Evolutionary conservation across 2,888 invertebrate species (phyloP), one percentile per base, ranked within the genome.

Genomic region (Eudemis profundana): DNA sequence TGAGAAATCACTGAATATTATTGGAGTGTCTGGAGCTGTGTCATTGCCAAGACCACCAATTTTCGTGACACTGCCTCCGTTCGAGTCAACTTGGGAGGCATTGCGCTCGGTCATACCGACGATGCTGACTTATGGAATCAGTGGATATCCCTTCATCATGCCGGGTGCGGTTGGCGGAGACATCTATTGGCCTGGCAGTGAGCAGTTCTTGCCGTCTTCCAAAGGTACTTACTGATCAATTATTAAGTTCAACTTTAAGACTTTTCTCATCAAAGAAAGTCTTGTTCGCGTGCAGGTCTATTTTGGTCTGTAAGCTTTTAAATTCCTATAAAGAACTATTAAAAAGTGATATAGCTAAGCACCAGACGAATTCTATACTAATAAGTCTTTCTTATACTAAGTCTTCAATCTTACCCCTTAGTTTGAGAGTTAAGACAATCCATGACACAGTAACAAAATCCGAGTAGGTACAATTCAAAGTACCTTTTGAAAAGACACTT

Each of bases 131-230:
- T 96, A 98, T 72, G 98, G 98, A 0, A 94, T 98, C 19, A 95
- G 97, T 54, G 99, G 99, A 0, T 98, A 96, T 85, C 98, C 98
- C 0, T 98, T 98, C 76, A 94, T 98, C 46, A 95, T 98, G 92
- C 97, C 98, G 0, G 98, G 98, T 0, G 96, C 98, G 3, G 97
- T 99, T 0, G 99, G 99, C 0, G 99, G 98, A 0, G 97, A 98
- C 75, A 96, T 95, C 44, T 93, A 95, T 53, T 91, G 95, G 69
- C 94, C 95, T 2, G 93, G 93, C 1, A 89, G 89, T 50, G 91
- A 94, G 15, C 94, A 94, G 66, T 93, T 90, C 77, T 82, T 90
- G 69, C 90, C 91, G 53, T 93, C 85, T 66, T 92, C 93, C 60
- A 93, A 89, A 75, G 94, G 56, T 63, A 40, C 0, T 44, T 10